These are phyloP conservation scores for Quiscalus mexicanus DNA, from an alignment of 2,113 vertebrate genomes.

Conservation along the genomic window DNA sequence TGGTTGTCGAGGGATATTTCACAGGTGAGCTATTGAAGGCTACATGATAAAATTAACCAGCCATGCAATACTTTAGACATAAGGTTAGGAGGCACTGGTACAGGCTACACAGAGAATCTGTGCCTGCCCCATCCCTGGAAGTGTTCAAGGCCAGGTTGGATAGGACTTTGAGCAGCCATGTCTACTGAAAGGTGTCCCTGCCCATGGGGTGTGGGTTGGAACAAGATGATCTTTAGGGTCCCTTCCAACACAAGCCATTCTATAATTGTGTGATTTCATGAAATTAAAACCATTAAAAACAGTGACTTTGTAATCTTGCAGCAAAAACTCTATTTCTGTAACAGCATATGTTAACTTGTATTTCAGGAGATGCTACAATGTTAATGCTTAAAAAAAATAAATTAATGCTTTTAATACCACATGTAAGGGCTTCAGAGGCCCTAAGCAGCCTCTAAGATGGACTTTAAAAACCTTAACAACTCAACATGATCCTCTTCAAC, in stretches of 20 bases:
- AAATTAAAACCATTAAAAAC: background rate
- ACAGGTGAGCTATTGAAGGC: background rate
- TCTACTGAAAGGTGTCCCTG: background rate
- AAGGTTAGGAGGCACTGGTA: background rate
- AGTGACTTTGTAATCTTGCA: background rate
- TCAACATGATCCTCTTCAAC: background rate
- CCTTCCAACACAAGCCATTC: background rate
- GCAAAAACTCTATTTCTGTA: background rate
- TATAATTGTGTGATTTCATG: background rate
- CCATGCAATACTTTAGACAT: background rate
- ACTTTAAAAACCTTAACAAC: background rate
- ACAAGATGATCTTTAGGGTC: background rate
- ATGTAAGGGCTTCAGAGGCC: background rate
- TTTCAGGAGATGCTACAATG: background rate
- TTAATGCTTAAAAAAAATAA: background rate
- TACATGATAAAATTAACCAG: background rate
- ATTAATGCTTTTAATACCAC: background rate
- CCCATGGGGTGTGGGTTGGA: background rate
- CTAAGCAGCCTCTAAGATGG: background rate
- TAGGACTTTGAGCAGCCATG: background rate
- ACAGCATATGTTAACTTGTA: background rate
- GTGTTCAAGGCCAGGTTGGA: background rate
- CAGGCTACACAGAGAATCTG: background rate
- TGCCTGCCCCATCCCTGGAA: background rate
- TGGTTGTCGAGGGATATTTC: background rate